Percentiles rank a stretch among this genome's conserved stretches.
phyloP scores from a whole-genome alignment of 2,113 vertebrate species.

The Onychorhynchus coronatus region DNA sequence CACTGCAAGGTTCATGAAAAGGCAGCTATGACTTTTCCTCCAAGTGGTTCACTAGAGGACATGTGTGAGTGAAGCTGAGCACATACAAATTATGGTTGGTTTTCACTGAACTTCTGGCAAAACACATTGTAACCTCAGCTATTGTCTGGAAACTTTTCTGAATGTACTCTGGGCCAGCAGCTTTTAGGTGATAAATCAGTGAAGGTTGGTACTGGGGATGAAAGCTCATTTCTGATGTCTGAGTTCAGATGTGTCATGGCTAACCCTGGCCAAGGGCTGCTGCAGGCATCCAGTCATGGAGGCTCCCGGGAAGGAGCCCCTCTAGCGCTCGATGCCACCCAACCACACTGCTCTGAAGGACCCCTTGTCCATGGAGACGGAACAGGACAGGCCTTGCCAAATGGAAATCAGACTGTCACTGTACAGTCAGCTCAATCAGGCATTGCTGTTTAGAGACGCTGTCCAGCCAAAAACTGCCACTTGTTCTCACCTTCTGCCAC shows the following conservation, averaged over 20 bases:
- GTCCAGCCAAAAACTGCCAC: not conserved
- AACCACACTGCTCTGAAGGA: not conserved
- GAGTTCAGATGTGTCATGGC: not conserved
- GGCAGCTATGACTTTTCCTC: not conserved
- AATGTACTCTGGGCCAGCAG: not conserved
- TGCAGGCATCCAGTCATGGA: accelerated
- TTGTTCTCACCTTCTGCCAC: not conserved
- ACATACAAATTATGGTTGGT: not conserved
- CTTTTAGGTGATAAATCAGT: not conserved
- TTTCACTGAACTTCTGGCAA: not conserved
- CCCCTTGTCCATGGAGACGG: not conserved
- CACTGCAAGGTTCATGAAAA: not conserved
- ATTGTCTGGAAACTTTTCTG: not conserved
- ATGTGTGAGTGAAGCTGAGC: not conserved
- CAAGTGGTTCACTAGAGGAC: not conserved
- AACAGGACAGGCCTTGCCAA: not conserved
- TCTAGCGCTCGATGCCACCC: not conserved
- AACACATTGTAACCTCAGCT: not conserved
- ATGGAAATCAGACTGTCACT: not conserved
- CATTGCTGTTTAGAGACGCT: not conserved
- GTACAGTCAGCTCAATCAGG: not conserved
- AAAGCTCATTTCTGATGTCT: not conserved
- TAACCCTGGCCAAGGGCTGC: not conserved
- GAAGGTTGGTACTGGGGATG: not conserved
- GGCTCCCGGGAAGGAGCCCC: not conserved